Conservation (phyloP, 1,140 invertebrate genomes). For the Homalodisca vitripennis region DNA sequence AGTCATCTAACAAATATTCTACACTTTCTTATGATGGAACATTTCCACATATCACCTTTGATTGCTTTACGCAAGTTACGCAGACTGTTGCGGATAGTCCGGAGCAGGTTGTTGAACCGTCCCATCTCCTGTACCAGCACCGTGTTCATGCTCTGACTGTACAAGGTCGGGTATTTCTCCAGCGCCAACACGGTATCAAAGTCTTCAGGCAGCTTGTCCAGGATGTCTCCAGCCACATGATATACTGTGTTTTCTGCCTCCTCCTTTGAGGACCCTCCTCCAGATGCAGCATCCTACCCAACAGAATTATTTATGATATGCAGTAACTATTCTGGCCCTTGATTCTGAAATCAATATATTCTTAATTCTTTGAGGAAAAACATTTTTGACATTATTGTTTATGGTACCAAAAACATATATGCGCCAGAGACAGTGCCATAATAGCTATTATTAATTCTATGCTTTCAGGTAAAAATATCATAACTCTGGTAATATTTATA, state of each 20-base stretch:
- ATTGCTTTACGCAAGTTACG: constrained; percentile 84
- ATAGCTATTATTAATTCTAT: too few species aligned
- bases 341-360: too few species aligned
- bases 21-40: too few species aligned
- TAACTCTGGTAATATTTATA: too few species aligned
- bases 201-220: constrained; percentile 69
- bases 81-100: constrained; percentile 71
- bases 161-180: constrained; percentile 73
- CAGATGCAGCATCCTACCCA: constrained; percentile 49
- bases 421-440: too few species aligned
- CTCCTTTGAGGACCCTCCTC: constrained; percentile 46
- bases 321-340: background rate
- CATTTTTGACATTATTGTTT: constrained; percentile 5
- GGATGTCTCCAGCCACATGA: constrained; percentile 67
- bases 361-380: too few species aligned
- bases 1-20: too few species aligned
- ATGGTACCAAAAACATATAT: background rate
- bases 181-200: constrained; percentile 66
- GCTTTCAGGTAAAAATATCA: too few species aligned
- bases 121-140: constrained; percentile 93
- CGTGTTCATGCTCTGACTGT: constrained; percentile 89
- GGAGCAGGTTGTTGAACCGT: constrained; percentile 80
- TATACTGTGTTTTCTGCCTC: constrained; percentile 68
- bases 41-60: too few species aligned
- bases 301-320: constrained; percentile 36